Conservation (phyloP, 2,888 invertebrate genomes). For the Aspidiotus destructor region DNA sequence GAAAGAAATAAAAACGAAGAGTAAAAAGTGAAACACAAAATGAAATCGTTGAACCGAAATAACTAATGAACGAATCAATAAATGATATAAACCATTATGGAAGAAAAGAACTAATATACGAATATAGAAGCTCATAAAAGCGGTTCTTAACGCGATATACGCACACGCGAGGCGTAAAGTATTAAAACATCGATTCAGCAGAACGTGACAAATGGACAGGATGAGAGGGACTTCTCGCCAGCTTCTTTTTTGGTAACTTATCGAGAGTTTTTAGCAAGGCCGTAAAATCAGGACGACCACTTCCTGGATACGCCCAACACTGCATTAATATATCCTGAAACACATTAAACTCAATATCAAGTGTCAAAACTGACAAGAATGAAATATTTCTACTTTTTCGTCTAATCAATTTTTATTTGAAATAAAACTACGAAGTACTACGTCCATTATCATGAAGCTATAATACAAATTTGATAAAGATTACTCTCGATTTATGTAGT, state of each 20-base stretch:
- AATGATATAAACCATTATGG: not conserved
- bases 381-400: too few species aligned
- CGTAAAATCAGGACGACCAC: slow-evolving; percentile 83
- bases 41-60: too few species aligned
- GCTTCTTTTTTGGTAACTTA: slow-evolving; percentile 85
- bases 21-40: too few species aligned
- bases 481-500: too few species aligned
- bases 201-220: slow-evolving; percentile 93
- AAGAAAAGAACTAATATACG: not conserved
- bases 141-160: slow-evolving; percentile 15
- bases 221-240: slow-evolving; percentile 95
- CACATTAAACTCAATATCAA: not conserved
- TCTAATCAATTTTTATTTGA: too few species aligned
- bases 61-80: not conserved
- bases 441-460: too few species aligned
- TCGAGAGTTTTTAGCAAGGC: slow-evolving; percentile 70
- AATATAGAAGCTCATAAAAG: slow-evolving; percentile 42
- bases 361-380: too few species aligned
- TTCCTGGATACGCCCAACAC: slow-evolving; percentile 85
- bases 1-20: too few species aligned
- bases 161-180: not conserved
- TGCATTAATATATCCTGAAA: slow-evolving; percentile 84
- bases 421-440: too few species aligned
- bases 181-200: slow-evolving; percentile 86
- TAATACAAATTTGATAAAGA: too few species aligned